Base-by-base conservation (phyloP, 2,888 invertebrate species). In the Tyria jacobaeae region DNA sequence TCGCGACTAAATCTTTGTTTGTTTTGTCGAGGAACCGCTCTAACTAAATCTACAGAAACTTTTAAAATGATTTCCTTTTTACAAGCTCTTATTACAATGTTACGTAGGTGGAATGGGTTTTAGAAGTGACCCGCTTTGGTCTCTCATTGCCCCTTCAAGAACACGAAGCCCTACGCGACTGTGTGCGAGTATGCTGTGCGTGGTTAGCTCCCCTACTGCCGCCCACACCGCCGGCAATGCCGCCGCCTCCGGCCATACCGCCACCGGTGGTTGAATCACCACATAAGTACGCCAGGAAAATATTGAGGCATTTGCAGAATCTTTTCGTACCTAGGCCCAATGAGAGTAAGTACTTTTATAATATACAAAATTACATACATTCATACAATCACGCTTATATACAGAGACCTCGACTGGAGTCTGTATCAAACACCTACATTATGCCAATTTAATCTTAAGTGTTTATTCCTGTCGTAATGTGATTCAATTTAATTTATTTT, bases 181-280 rank as follows among this genome's bases (percentile, higher is more conserved):
- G 99, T 87, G 99, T 99, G 48, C 98, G 98, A 85, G 97, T 99
- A 39, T 99, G 99, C 85, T 99, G 99, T 88, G 98, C 99, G 83
- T 99, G 99, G 99, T 93, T 99, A 71, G 97, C 97, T 0, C 97
- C 99, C 3, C 93, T 99, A 68, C 95, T 97, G 72, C 96, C 97
- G 0, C 88, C 99, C 83, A 98, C 99, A 96, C 94, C 99, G 62
- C 97, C 98, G 0, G 96, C 97, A 73, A 96, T 97, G 27, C 95
- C 95, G 31, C 97, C 98, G 1, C 97, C 98, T 81, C 95, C 97
- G 58, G 97, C 98, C 75, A 97, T 99, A 21, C 99, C 99, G 0
- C 95, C 96, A 73, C 98, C 99, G 0, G 96, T 99, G 14, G 95
- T 96, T 50, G 97, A 98, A 61, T 97, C 98, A 84, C 98, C 99